A percentile compares a stretch with the other conserved stretches of the same genome.
Evolutionary conservation across 2,888 invertebrate species (phyloP).

Genomic region (Andrena dorsata): DNA sequence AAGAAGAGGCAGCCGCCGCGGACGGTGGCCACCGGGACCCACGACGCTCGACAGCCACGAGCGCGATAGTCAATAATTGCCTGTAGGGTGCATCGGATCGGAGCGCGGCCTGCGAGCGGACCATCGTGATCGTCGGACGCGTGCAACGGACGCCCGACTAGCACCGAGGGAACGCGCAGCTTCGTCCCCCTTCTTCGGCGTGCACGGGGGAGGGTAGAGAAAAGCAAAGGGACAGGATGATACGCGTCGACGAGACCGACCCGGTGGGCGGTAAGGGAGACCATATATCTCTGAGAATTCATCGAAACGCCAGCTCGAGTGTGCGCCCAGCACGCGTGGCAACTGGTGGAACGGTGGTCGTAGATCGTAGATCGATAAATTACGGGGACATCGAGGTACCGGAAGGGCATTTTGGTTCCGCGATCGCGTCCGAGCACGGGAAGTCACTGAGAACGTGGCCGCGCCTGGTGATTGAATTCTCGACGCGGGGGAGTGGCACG

Average conservation of each 20-base stretch:
- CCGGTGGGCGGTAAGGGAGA: constrained; percentile 93
- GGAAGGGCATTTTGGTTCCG: neutral
- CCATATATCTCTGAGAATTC: neutral
- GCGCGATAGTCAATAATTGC: constrained; percentile 82
- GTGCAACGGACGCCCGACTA: constrained; percentile 12
- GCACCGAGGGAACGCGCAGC: constrained; percentile 15
- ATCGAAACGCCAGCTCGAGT: neutral
- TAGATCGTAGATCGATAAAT: neutral
- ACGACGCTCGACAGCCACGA: constrained; percentile 52
- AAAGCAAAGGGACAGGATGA: constrained; percentile 88
- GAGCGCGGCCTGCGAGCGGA: constrained; percentile 1
- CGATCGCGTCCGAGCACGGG: neutral
- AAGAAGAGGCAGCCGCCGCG: constrained; percentile 62
- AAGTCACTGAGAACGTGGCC: neutral
- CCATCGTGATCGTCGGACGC: constrained; percentile 6
- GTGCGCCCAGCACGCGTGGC: neutral
- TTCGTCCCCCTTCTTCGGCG: neutral
- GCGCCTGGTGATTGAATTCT: constrained; percentile 13
- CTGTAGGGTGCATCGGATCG: constrained; percentile 75
- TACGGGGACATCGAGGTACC: too few relatives aligned
- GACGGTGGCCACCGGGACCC: constrained; percentile 63
- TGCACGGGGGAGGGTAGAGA: constrained; percentile 85
- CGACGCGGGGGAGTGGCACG: neutral
- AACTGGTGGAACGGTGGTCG: neutral
- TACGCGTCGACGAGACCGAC: constrained; percentile 95